These are phyloP conservation scores for Thelaira solivaga DNA, from an alignment of 2,888 invertebrate genomes.

Conservation along the genomic window DNA sequence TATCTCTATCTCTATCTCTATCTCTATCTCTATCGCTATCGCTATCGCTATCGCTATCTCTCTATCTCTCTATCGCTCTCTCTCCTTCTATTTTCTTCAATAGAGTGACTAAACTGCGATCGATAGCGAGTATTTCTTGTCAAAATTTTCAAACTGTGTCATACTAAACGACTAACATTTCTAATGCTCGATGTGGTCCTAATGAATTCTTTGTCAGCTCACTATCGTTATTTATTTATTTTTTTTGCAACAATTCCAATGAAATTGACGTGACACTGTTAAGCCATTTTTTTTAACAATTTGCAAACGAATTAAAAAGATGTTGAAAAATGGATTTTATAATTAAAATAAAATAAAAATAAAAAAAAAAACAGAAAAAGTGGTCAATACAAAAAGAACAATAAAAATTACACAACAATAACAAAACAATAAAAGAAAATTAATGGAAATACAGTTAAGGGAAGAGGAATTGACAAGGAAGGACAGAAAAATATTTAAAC, in stretches of 20 bases:
- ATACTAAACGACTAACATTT: too few relatives aligned
- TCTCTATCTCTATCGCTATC: too few relatives aligned
- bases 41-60: too few relatives aligned
- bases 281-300: neutral
- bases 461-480: too few relatives aligned
- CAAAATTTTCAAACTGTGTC: too few relatives aligned
- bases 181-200: too few relatives aligned
- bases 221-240: too few relatives aligned
- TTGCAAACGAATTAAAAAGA: conserved; percentile 14
- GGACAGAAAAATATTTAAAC: neutral
- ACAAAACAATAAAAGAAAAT: neutral
- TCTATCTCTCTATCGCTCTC: too few relatives aligned
- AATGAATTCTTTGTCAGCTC: neutral
- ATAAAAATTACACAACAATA: neutral
- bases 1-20: too few relatives aligned
- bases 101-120: too few relatives aligned
- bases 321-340: conserved; percentile 4
- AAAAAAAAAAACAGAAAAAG: conserved; percentile 2
- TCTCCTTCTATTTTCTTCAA: too few relatives aligned
- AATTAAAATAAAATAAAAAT: neutral
- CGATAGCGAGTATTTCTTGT: too few relatives aligned
- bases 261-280: conserved; percentile 14
- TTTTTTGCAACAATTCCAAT: neutral
- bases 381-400: neutral
- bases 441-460: neutral